Conservation (phyloP, 35 echinoderm and acorn worm species). For the Ophioderma brevispina region DNA sequence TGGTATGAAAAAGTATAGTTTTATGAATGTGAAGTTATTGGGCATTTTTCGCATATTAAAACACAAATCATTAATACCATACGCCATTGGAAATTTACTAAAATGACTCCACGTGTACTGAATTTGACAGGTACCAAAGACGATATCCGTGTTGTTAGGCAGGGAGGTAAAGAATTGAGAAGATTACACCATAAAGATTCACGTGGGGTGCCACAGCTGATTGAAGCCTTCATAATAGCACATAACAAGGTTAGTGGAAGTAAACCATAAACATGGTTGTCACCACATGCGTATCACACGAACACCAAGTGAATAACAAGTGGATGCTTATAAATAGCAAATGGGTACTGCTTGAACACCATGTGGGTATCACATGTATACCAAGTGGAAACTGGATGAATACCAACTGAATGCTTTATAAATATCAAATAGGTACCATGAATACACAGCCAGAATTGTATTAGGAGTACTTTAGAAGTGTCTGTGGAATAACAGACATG, state of each 20-base stretch:
- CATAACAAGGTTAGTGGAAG: conserved; percentile 49
- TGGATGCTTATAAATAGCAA: too few relatives aligned
- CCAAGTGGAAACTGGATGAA: background rate
- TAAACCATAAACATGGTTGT: too few relatives aligned
- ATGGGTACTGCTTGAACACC: background rate
- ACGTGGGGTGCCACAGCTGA: conserved; percentile 24
- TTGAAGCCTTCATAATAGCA: conserved; percentile 79
- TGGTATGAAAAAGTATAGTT: too few relatives aligned
- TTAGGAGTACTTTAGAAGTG: too few relatives aligned
- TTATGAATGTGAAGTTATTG: too few relatives aligned
- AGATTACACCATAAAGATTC: conserved; percentile 42
- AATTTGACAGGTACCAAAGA: conserved; percentile 71
- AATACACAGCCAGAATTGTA: too few relatives aligned
- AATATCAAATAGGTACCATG: background rate
- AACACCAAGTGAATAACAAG: too few relatives aligned
- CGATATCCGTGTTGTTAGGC: conserved; percentile 68
- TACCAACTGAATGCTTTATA: background rate
- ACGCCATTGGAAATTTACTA: too few relatives aligned
- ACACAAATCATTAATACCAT: too few relatives aligned
- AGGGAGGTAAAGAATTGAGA: conserved; percentile 64
- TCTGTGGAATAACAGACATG: too few relatives aligned
- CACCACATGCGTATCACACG: background rate
- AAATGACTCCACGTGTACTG: too few relatives aligned
- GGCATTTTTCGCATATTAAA: background rate
- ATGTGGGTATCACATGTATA: background rate